Base-by-base conservation (phyloP, 2,888 invertebrate genomes). In the Cantharis rufa region DNA sequence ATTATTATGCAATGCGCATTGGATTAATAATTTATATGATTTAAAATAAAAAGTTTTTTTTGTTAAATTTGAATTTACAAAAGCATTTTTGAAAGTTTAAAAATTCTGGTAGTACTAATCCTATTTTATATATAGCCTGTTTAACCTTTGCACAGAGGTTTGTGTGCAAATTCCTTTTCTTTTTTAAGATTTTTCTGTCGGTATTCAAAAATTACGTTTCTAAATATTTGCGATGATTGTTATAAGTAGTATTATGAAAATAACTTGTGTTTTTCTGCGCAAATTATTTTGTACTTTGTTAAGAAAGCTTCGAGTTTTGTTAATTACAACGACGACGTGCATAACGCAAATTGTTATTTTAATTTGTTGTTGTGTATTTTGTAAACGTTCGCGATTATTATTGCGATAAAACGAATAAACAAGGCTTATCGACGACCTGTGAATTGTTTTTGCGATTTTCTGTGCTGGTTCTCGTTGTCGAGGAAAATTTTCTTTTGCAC, bases 81-180 rank as follows among this genome's bases (percentile, higher is more conserved):
- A 48, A 48, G 48, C n/a, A 48, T 48, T 48, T 32, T 48, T 48
- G 48, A 48, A 48, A 48, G 48, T 18, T n/a, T 10, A 16, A 63
- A 63, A 63, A 16, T 21, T 16, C 11, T 21, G 63, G 63, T 63
- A 10, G 18, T 63, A 13, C 10, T 63, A 63, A 63, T 21, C 24
- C 48, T 48, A 48, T 66, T 66, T 21, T 66, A 66, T 21, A 66
- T 21, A 66, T 66, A 66, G 64, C 64, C n/a, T 15, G 18, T 66
- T 66, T 21, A 66, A 66, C 64, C 64, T 66, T 66, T 66, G 64
- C 64, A 13, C 64, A 66, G 18, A 66, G 21, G 21, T 66, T 66
- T 66, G 64, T 66, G 64, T 66, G 64, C 64, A 66, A 66, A 66
- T 66, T 66, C 64, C 64, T 66, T 66, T 24, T 66, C 24, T 66